Evolutionary conservation across 2,113 vertebrate species (phyloP), one percentile per base, ranked within the genome.

Genomic region (Camarhynchus parvulus): DNA sequence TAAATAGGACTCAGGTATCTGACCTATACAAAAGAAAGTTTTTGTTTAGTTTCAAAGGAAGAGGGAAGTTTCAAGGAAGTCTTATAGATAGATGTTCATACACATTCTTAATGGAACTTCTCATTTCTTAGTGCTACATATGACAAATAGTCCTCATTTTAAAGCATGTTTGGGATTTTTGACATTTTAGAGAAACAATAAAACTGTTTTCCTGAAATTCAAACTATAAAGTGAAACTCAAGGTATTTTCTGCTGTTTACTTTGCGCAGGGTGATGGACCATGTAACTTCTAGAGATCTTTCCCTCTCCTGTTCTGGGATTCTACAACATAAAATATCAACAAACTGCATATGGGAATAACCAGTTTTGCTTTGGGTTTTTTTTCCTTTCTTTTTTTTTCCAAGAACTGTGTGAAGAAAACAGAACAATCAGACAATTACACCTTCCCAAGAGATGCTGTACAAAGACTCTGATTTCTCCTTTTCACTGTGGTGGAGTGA

Each of bases 121-220:
- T 39, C 9, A 5, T 16, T 47, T 83, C 25, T 81, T 74, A 24
- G 3, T 19, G 21, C 67, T 46, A 21, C 10, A 64, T 72, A 49
- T 27, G 39, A 47, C 6, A 59, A 61, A 75, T 14, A 56, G 11
- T 20, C 30, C 42, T 74, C 2, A 49, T 92, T 94, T 94, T 67
- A 81, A 89, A 64, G 8, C 21, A 28, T 20, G 25, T 41, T 78
- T 66, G 24, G 52, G 25, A 86, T 27, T 27, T 53, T 66, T 80
- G 6, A 83, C 17, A 63, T 59, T 86, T 83, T 80, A 52, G 33
- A 64, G 25, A 24, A 52, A 39, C 24, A 80, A 47, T 67, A 73
- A 77, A 89, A 42, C 23, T 19, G 11, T 37, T 70, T 73, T 91
- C 41, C 53, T 77, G 79, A 80, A 95, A 90, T 25, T 92, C 59